phyloP scores from a whole-genome alignment of 2,888 invertebrate species.

The Bedellia somnulentella region DNA sequence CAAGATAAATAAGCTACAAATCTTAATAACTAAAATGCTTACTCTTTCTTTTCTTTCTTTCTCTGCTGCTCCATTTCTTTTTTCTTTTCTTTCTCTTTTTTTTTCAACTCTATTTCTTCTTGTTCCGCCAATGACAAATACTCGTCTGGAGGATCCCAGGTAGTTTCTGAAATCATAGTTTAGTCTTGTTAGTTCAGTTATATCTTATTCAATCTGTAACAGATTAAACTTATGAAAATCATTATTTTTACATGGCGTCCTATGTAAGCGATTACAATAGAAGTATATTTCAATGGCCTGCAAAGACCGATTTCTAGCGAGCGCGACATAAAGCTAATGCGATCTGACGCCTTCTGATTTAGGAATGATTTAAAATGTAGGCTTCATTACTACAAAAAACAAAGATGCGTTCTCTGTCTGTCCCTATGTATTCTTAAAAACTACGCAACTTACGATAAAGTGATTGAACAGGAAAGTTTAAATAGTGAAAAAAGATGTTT shows the following conservation, averaged over 20 bases:
- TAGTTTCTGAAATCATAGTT: conserved; percentile 62
- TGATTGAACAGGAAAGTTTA: too few species aligned
- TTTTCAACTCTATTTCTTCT: conserved; percentile 64
- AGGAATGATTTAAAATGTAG: too few species aligned
- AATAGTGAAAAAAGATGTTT: too few species aligned
- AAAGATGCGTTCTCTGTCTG: too few species aligned
- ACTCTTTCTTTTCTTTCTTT: neutral
- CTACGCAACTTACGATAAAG: too few species aligned
- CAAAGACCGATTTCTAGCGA: too few species aligned
- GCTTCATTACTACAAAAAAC: too few species aligned
- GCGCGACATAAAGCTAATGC: neutral
- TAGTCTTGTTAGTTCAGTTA: neutral
- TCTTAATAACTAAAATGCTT: neutral
- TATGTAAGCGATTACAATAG: too few species aligned
- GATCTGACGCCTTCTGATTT: conserved; percentile 1
- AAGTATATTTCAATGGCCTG: too few species aligned
- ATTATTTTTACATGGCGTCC: too few species aligned
- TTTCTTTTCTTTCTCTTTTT: conserved; percentile 29
- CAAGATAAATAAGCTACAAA: too few species aligned
- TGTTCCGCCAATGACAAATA: conserved; percentile 70
- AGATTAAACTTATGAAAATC: neutral
- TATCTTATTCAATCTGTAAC: neutral
- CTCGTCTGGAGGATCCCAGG: conserved; percentile 78
- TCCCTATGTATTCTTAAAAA: too few species aligned
- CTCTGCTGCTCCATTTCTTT: conserved; percentile 27